Base-by-base conservation (phyloP, 2,888 invertebrate species). In the Dioctria rufipes region DNA sequence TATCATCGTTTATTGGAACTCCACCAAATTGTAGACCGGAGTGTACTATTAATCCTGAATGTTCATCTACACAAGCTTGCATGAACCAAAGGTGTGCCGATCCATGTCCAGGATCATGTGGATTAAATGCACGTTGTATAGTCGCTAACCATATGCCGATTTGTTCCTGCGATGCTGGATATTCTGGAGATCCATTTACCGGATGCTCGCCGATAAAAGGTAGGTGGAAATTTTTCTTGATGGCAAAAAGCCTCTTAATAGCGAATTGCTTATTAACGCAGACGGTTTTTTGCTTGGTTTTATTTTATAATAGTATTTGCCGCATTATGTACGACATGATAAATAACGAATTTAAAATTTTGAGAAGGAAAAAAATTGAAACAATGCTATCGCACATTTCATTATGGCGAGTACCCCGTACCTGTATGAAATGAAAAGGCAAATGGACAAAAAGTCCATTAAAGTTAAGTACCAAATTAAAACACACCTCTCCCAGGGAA, bases 151-250 rank as follows among this genome's bases (percentile, higher is more conserved):
- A 96, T 86, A 92, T 91, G 86, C 92, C 95, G 49, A 91, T 94
- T 83, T 96, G 95, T 86, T 93, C 93, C 83, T 96, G 96, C 87
- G 93, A 94, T 84, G 92, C 92, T 82, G 93, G 93, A 46, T 95
- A 92, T 87, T 92, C 92, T 82, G 96, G 96, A 82, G 94, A 96
- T 89, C 93, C 96, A 80, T 91, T 91, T 81, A 90, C 91, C 61
- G 91, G 92, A 89, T 95, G 94, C 85, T 90, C 91, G 84, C 91
- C 90, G 83, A 92, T 85, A 82, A 86, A 85, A 87, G 88, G 88
- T 88, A 88, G 85, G 89, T 79, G 79, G 13, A 65, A 25, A 39
- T 40, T 42, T 67, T 66, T 58, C 3, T 40, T 78, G 65, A 40
- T 42, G 9, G 66, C 66, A 63, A 78, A 78, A 78, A 78, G 54